A percentile compares a stretch with the other conserved stretches of the same genome.
Evolutionary conservation across 2,113 vertebrate species (phyloP).

Genomic region (Passer domesticus): DNA sequence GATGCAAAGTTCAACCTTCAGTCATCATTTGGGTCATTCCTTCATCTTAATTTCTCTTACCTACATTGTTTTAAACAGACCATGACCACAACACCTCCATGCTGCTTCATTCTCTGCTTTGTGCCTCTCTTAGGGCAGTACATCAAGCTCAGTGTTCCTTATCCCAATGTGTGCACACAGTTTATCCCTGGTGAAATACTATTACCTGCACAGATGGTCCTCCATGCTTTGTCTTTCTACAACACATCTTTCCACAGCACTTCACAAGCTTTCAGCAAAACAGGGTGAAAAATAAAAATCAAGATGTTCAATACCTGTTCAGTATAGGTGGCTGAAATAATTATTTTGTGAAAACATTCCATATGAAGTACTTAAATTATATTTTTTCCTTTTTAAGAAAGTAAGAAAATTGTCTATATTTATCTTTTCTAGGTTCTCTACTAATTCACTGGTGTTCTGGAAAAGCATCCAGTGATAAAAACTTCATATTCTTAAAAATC

Average conservation of each 20-base stretch:
- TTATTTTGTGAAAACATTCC: not conserved
- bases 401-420: not conserved
- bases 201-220: not conserved
- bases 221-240: not conserved
- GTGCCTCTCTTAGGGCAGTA: fast-evolving
- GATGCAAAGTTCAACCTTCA: not conserved
- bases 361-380: not conserved
- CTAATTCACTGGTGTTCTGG: not conserved
- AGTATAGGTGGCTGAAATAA: not conserved
- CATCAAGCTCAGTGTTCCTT: not conserved
- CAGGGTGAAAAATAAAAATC: not conserved
- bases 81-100: not conserved
- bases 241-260: not conserved
- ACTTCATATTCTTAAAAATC: not conserved
- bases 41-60: not conserved
- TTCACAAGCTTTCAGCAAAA: not conserved
- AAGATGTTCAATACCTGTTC: not conserved
- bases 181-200: not conserved
- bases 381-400: not conserved
- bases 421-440: not conserved
- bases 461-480: not conserved
- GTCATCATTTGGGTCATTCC: not conserved
- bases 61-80: not conserved
- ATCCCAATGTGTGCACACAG: not conserved
- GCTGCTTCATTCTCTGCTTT: not conserved